Conservation (phyloP, 2,797 vertebrate genomes). For the Takifugu rubripes region DNA sequence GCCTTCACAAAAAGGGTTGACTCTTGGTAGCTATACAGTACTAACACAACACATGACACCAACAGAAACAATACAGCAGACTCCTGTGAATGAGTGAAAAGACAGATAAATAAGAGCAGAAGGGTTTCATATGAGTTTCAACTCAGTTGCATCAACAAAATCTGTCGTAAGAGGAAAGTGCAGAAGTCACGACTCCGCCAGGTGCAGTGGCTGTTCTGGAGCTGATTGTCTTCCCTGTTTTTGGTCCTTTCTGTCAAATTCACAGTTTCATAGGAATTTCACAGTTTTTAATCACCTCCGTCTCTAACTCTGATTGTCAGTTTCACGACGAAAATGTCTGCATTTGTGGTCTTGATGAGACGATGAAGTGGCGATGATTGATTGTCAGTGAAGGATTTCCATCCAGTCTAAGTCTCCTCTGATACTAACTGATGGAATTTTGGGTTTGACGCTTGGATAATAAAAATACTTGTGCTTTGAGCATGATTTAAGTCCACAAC, state of each 20-base stretch:
- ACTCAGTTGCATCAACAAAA: conserved; percentile 61
- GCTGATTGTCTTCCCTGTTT: not conserved
- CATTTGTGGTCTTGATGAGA: conserved; percentile 18
- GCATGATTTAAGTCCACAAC: conserved; percentile 37
- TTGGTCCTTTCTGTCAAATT: conserved; percentile 24
- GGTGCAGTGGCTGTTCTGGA: conserved; percentile 42
- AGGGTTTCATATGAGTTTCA: conserved; percentile 43
- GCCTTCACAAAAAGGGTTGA: conserved; percentile 75
- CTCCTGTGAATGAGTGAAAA: conserved; percentile 62
- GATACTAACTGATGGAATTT: not conserved
- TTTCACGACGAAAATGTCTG: conserved; percentile 19
- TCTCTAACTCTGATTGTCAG: conserved; percentile 58
- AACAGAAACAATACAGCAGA: conserved; percentile 66
- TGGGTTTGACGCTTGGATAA: conserved; percentile 5
- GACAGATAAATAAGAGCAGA: conserved; percentile 67
- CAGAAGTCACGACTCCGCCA: conserved; percentile 52
- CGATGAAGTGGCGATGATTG: conserved; percentile 23
- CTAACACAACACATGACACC: conserved; percentile 65
- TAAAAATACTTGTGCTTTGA: conserved; percentile 44
- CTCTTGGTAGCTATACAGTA: conserved; percentile 65
- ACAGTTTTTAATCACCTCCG: conserved; percentile 28
- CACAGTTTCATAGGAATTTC: conserved; percentile 39
- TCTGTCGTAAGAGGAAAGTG: conserved; percentile 45
- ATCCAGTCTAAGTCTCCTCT: not conserved
- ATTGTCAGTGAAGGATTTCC: conserved; percentile 55